Conservation (phyloP, 2,113 vertebrate species). For the Lates calcarifer region DNA sequence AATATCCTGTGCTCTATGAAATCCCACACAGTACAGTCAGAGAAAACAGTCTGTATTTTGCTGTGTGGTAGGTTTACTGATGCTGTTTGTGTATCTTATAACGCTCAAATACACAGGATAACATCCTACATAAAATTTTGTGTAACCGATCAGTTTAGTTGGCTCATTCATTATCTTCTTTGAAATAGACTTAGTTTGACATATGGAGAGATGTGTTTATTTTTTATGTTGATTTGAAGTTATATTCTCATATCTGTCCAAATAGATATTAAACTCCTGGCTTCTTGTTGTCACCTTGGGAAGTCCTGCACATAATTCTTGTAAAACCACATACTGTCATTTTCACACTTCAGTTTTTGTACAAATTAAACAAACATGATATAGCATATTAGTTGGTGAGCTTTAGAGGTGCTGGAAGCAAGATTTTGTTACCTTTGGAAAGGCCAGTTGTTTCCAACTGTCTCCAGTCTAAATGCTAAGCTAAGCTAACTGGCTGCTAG, state of each 20-base stretch:
- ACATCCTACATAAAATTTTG: background rate
- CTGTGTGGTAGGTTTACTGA: background rate
- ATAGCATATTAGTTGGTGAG: background rate
- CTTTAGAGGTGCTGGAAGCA: background rate
- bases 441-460: background rate
- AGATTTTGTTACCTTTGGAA: background rate
- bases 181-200: too few species aligned
- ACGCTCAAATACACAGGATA: background rate
- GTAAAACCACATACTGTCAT: background rate
- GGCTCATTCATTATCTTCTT: background rate
- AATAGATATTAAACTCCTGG: too few species aligned
- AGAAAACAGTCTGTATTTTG: slow-evolving; percentile 11
- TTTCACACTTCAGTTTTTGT: background rate
- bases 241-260: too few species aligned
- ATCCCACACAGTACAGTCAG: slow-evolving; percentile 24
- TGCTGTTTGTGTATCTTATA: background rate
- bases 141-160: background rate
- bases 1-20: slow-evolving; percentile 52
- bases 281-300: too few species aligned
- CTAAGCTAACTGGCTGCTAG: background rate
- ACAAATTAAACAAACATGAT: background rate
- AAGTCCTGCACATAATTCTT: background rate
- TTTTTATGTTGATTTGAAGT: too few species aligned
- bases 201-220: too few species aligned
- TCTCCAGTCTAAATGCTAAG: background rate